Evolutionary conservation across 2,113 vertebrate species (phyloP).

Genomic region (Okapia johnstoni): DNA sequence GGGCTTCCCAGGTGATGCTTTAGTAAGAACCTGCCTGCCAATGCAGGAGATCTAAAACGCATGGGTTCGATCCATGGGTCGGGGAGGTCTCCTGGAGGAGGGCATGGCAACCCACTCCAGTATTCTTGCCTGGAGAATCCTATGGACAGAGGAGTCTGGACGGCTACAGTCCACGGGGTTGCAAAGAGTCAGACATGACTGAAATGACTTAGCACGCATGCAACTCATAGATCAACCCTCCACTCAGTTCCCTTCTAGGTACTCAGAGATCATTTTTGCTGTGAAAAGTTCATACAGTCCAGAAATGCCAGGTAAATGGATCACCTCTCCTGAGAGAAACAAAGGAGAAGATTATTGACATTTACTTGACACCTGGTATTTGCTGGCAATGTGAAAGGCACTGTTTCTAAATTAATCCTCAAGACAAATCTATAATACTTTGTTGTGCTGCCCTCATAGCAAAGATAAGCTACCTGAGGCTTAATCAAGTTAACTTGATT

Average conservation of each 20-base stretch:
- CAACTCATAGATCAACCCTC: neutral
- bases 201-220: rapidly evolving
- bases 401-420: neutral
- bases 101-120: neutral
- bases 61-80: neutral
- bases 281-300: neutral
- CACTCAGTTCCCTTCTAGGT: neutral
- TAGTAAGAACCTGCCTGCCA: neutral
- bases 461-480: neutral
- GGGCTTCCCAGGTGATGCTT: neutral
- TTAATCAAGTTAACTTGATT: neutral
- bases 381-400: neutral
- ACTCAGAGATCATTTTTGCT: neutral
- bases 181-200: neutral
- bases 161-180: neutral
- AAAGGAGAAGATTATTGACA: neutral
- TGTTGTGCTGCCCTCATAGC: neutral
- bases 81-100: neutral
- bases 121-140: neutral
- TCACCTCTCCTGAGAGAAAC: neutral
- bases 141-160: neutral
- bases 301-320: neutral
- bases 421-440: neutral
- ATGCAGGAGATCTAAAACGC: neutral
- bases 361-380: neutral